Evolutionary conservation across 2,888 invertebrate genomes (phyloP).

Genomic region (Heterodera filipjevi): DNA sequence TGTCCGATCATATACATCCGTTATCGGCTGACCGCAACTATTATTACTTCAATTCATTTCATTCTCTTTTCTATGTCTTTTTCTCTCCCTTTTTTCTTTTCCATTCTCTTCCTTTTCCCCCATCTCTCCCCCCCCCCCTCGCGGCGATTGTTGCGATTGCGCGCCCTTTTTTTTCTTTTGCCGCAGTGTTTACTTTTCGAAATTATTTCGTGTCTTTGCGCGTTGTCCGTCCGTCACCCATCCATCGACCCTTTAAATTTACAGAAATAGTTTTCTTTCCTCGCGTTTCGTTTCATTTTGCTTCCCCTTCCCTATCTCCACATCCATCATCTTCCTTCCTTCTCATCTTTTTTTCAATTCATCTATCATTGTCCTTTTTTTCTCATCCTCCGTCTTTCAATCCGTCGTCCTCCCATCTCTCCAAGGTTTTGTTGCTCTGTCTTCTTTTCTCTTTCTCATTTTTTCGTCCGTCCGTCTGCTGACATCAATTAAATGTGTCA

Average conservation of each 20-base stretch:
- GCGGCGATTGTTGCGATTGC: neutral
- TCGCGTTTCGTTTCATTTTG: neutral
- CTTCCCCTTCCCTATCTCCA: too few relatives aligned
- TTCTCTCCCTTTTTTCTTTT: neutral
- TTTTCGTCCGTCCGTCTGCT: neutral
- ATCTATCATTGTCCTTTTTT: too few relatives aligned
- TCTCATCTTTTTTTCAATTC: too few relatives aligned
- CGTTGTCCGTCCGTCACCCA: neutral
- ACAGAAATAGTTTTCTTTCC: neutral
- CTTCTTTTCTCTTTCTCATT: neutral
- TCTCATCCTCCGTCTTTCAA: too few relatives aligned
- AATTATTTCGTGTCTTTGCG: neutral
- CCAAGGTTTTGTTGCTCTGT: neutral
- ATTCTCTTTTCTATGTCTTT: neutral
- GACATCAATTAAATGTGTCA: neutral
- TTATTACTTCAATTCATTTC: too few relatives aligned
- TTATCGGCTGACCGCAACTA: too few relatives aligned
- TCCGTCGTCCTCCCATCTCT: neutral
- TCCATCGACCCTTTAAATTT: neutral
- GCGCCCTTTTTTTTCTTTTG: neutral
- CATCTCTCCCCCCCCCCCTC: neutral
- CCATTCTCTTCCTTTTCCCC: neutral
- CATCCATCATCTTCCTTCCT: too few relatives aligned
- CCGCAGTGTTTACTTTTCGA: conserved; percentile 3
- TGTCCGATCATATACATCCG: too few relatives aligned